Base-by-base conservation (phyloP, 2,797 vertebrate species). In the Hydrophis major region DNA sequence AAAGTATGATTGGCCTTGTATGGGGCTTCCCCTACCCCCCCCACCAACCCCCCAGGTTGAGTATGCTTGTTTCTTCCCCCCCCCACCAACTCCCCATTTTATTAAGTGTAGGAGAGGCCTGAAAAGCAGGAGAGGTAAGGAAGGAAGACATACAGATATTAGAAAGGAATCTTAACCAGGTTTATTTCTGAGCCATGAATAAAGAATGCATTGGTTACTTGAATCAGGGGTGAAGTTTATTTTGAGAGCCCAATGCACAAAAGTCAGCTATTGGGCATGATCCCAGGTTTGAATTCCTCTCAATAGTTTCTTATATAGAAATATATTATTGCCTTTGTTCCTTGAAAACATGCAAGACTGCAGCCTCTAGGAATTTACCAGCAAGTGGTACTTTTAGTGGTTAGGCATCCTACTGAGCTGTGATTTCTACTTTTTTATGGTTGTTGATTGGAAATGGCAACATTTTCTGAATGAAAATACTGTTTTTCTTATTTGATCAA, bases 11-110 rank as follows among this genome's bases (percentile, higher is more conserved):
- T 37, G 69, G 32, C 32, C 69, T 74, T 18, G 32, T 37, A 74
- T 74, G 32, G 16, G 20, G 66, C 6, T 74, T 32, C n/a, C 1
- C 13, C n/a, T 66, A 2, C 4, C 10, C 10, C 4, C 32, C n/a
- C 14, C 2, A 32, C 4, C 50, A 53, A 10, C 50, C 8, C 50
- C 50, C 50, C 50, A 53, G 50, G 50, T 53, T 53, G 50, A 10
- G 50, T 53, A 10, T 74, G 32, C 63, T 32, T 32, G 5, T 32
- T 74, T 18, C 32, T 32, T 7, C 7, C 6, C 66, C 2, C 13
- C 13, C 0, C 2, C 5, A 0, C 28, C 10, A 25, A 12, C 61
- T 0, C 28, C 10, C 60, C 28, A 25, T 86, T 53, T 27, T 5
- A 27, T 53, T 86, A 53, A 27, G 28, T 86, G 13, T 86, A 74